phyloP scores from a whole-genome alignment of 1,140 invertebrate species.

The Halictus rubicundus region DNA sequence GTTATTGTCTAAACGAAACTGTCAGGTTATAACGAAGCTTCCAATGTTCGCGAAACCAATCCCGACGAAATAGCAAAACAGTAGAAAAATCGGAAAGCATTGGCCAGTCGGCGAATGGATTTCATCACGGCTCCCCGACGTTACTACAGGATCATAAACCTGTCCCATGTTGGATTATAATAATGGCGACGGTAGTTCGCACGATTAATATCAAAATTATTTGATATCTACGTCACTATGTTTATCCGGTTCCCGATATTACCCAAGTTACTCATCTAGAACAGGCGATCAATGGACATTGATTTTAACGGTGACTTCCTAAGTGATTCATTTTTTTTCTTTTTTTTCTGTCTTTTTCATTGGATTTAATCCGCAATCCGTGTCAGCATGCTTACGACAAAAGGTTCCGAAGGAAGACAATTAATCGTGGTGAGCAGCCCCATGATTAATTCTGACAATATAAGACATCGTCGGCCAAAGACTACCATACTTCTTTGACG shows the following conservation, averaged over 20 bases:
- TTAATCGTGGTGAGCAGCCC: constrained; percentile 66
- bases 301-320: background rate
- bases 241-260: constrained; percentile 35
- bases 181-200: constrained; percentile 49
- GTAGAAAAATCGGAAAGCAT: background rate
- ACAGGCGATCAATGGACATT: constrained; percentile 11
- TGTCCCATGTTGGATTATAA: constrained; percentile 46
- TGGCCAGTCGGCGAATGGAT: background rate
- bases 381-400: constrained; percentile 15
- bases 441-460: constrained; percentile 45
- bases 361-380: background rate
- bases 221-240: constrained; percentile 54
- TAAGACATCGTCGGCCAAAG: background rate
- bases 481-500: background rate
- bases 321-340: background rate
- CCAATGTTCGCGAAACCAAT: background rate
- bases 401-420: constrained; percentile 69
- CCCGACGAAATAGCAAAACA: background rate
- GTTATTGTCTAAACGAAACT: background rate
- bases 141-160: constrained; percentile 16
- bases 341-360: background rate
- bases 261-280: constrained; percentile 20
- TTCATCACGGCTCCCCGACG: constrained; percentile 33
- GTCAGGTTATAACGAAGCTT: background rate
- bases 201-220: constrained; percentile 63